Evolutionary conservation across 2,113 vertebrate genomes (phyloP).

Genomic region (Balaenoptera acutorostrata): DNA sequence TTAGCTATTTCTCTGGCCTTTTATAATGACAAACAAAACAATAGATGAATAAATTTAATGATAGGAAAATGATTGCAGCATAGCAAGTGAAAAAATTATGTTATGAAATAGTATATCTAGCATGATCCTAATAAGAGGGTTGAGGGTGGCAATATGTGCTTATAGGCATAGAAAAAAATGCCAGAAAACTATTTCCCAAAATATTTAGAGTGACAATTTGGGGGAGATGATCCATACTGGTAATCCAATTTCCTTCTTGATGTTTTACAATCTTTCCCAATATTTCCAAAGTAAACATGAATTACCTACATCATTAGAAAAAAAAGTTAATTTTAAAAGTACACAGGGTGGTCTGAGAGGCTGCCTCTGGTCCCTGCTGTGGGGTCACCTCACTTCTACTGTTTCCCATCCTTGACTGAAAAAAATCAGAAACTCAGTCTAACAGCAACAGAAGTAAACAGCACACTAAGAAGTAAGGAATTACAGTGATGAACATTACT

Average conservation of each 20-base stretch:
- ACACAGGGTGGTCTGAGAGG: not conserved
- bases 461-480: not conserved
- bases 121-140: not conserved
- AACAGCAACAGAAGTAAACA: not conserved
- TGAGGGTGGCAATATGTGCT: not conserved
- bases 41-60: not conserved
- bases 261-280: not conserved
- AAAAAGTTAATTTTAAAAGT: not conserved
- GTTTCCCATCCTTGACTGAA: not conserved
- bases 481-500: not conserved
- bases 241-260: not conserved
- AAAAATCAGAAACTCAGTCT: not conserved
- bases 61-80: not conserved
- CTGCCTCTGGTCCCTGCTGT: rapidly evolving
- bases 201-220: not conserved
- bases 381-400: not conserved
- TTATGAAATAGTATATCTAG: not conserved
- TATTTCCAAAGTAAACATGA: not conserved
- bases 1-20: not conserved
- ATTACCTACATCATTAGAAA: not conserved
- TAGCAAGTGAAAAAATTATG: not conserved
- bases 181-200: not conserved
- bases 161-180: not conserved
- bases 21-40: slow-evolving; percentile 4
- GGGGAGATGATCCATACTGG: not conserved